phyloP scores from a whole-genome alignment of 2,113 vertebrate genomes.

The Paracanthobrama guichenoti region DNA sequence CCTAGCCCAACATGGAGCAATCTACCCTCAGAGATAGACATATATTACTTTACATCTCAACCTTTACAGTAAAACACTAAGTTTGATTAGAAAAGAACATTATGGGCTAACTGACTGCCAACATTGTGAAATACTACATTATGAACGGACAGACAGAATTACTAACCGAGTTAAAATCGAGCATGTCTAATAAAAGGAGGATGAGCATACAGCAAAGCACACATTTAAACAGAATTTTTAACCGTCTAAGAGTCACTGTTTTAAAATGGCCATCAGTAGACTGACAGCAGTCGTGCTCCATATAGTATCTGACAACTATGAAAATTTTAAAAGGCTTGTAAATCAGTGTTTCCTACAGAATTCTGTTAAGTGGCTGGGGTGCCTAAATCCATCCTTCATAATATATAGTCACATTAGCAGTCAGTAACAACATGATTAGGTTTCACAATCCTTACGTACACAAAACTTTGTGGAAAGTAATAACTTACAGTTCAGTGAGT shows the following conservation, averaged over 20 bases:
- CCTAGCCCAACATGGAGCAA: slow-evolving; percentile 62
- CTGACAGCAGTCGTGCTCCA: not conserved
- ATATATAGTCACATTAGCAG: not conserved
- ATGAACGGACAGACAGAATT: not conserved
- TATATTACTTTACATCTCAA: slow-evolving; percentile 57
- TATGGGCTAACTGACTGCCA: not conserved
- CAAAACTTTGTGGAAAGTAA: too few relatives aligned
- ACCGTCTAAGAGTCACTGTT: not conserved
- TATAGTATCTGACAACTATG: not conserved
- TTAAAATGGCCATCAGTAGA: not conserved
- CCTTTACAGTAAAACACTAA: not conserved
- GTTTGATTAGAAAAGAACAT: not conserved
- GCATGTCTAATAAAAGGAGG: not conserved
- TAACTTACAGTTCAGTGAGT: too few relatives aligned
- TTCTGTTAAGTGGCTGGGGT: not conserved
- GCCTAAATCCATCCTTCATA: not conserved
- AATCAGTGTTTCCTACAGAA: not conserved
- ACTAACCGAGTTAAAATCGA: not conserved
- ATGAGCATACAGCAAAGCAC: not conserved
- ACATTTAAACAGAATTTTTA: not conserved
- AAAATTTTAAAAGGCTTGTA: not conserved
- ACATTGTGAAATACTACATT: not conserved
- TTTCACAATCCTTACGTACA: too few relatives aligned
- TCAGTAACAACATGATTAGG: not conserved
- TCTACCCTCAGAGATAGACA: slow-evolving; percentile 52